phyloP scores from a whole-genome alignment of 1,140 invertebrate species.

The Lasaia peninsularis region DNA sequence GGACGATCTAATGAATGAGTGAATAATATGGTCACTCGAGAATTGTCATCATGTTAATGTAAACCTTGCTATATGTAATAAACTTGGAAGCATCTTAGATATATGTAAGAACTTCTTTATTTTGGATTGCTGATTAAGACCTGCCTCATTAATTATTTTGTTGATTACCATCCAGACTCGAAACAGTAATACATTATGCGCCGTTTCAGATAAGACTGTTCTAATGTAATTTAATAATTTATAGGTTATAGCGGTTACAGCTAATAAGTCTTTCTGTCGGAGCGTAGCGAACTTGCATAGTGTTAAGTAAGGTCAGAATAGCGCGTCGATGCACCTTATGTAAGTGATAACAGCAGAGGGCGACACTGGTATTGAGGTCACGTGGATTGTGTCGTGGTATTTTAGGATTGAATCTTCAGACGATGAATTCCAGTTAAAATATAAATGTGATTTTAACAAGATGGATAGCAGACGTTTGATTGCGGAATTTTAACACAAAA shows the following conservation, averaged over 20 bases:
- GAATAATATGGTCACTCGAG: too few species aligned
- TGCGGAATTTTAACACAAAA: background rate
- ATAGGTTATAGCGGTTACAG: background rate
- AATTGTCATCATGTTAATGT: too few species aligned
- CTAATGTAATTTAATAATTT: background rate
- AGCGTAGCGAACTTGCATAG: conserved; percentile 17
- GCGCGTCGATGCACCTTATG: conserved; percentile 39
- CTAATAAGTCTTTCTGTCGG: background rate
- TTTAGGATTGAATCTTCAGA: conserved; percentile 17
- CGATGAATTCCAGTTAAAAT: conserved; percentile 1
- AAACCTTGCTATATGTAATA: too few species aligned
- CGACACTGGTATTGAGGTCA: conserved; percentile 44
- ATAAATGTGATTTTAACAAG: background rate
- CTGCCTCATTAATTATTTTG: background rate
- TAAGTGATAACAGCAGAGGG: conserved; percentile 47
- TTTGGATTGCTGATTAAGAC: background rate
- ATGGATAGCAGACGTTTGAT: background rate
- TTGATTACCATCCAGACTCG: background rate
- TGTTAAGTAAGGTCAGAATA: conserved; percentile 62
- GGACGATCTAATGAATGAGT: too few species aligned
- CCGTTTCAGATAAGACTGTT: background rate
- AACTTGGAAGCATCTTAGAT: too few species aligned
- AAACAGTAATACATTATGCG: background rate
- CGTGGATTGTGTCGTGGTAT: conserved; percentile 18
- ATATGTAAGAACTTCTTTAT: background rate